These are phyloP conservation scores for Chymomyza costata DNA, from an alignment of 1,140 invertebrate species.

Conservation along the genomic window DNA sequence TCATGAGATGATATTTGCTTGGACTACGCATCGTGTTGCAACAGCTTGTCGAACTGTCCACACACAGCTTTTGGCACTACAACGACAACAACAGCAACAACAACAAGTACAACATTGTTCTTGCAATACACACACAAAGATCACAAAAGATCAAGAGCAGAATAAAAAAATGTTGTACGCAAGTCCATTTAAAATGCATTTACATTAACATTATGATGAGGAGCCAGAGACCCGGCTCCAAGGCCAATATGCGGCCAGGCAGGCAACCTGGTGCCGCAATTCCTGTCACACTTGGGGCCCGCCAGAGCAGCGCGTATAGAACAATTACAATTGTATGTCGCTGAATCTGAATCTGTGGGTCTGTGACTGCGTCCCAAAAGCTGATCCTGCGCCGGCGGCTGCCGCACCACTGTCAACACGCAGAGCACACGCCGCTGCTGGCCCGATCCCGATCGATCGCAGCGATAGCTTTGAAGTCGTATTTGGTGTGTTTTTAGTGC, in stretches of 20 bases:
- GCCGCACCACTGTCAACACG: constrained; percentile 37
- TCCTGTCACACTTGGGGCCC: too few relatives aligned
- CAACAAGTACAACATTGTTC: constrained; percentile 11
- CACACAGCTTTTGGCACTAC: constrained; percentile 62
- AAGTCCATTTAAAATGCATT: constrained; percentile 75
- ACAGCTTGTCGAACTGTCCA: constrained; percentile 72
- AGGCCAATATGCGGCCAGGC: neutral
- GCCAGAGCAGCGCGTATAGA: constrained; percentile 21
- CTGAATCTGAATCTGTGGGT: too few relatives aligned
- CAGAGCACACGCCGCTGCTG: neutral
- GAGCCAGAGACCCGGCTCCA: constrained; percentile 5
- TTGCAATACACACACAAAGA: constrained; percentile 12
- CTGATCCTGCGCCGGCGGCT: neutral
- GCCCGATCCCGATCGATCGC: constrained; percentile 61
- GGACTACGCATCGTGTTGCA: constrained; percentile 66
- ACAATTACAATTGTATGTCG: constrained; percentile 66
- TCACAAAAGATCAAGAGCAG: constrained; percentile 8
- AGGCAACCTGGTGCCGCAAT: neutral
- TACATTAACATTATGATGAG: constrained; percentile 75
- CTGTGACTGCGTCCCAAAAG: constrained; percentile 6
- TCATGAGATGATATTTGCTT: constrained; percentile 50
- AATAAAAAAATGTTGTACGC: constrained; percentile 69
- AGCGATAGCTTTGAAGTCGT: constrained; percentile 74
- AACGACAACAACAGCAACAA: constrained; percentile 42
- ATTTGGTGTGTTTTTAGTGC: constrained; percentile 74